Conservation (phyloP, 2,113 vertebrate species). For the Verasper variegatus region DNA sequence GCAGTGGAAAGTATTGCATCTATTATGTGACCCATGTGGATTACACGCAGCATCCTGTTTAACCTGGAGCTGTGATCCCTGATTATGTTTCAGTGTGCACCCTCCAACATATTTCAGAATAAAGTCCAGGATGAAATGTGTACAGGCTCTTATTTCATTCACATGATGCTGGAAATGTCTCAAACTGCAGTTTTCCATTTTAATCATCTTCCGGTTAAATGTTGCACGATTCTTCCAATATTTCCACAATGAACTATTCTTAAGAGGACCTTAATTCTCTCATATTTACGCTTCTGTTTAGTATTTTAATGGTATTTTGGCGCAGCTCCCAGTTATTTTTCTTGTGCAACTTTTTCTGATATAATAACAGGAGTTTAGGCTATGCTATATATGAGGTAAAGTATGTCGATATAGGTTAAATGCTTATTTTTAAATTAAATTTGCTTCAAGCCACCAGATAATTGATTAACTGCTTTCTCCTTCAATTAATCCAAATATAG, state of each 20-base stretch:
- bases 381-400: no score
- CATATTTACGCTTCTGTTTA: no score
- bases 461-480: background rate
- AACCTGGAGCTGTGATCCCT: background rate
- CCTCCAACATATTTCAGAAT: background rate
- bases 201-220: background rate
- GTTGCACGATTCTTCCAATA: background rate
- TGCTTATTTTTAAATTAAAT: background rate
- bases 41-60: background rate
- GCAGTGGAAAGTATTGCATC: background rate
- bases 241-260: background rate
- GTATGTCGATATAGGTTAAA: background rate
- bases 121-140: background rate
- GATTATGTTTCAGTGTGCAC: background rate
- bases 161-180: background rate
- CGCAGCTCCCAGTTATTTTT: background rate
- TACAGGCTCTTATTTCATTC: background rate
- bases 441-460: background rate
- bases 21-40: background rate
- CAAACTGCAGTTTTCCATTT: background rate
- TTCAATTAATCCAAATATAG: background rate
- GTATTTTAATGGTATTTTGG: background rate
- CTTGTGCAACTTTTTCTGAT: background rate
- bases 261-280: no score
- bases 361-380: background rate